phyloP scores from a whole-genome alignment of 1,140 invertebrate species.

The Hestina assimilis region DNA sequence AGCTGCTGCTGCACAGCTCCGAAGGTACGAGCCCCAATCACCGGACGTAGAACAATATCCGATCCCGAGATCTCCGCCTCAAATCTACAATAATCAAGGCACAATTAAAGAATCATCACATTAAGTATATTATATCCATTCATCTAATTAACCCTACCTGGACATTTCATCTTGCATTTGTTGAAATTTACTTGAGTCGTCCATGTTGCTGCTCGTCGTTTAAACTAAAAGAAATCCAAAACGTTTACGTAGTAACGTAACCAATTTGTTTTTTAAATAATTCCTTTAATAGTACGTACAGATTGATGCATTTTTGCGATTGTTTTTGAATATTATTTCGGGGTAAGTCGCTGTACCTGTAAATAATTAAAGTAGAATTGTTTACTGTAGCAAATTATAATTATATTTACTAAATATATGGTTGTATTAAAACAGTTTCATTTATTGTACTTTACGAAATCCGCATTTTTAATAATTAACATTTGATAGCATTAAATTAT shows the following conservation, averaged over 20 bases:
- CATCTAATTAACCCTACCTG: conserved; percentile 77
- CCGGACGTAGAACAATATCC: conserved; percentile 78
- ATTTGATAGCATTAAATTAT: no score
- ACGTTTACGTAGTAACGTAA: conserved; percentile 52
- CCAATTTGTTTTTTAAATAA: conserved; percentile 18
- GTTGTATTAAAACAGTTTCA: no score
- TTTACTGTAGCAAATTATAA: no score
- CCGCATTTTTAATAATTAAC: no score
- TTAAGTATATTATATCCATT: neutral
- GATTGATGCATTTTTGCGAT: conserved; percentile 15
- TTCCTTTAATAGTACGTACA: conserved; percentile 47
- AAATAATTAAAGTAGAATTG: no score
- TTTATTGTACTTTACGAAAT: no score
- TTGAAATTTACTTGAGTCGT: conserved; percentile 77
- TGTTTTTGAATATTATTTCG: neutral
- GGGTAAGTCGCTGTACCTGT: neutral
- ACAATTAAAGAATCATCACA: neutral
- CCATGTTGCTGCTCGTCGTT: conserved; percentile 52
- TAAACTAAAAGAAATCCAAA: conserved; percentile 72
- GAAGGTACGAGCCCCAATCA: conserved; percentile 84
- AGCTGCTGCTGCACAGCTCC: conserved; percentile 83
- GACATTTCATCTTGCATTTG: conserved; percentile 92
- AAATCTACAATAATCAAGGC: conserved; percentile 79
- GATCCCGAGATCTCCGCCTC: conserved; percentile 90
- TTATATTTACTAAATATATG: no score